Base-by-base conservation (phyloP, 2,888 invertebrate species). In the Gryllus longicercus region DNA sequence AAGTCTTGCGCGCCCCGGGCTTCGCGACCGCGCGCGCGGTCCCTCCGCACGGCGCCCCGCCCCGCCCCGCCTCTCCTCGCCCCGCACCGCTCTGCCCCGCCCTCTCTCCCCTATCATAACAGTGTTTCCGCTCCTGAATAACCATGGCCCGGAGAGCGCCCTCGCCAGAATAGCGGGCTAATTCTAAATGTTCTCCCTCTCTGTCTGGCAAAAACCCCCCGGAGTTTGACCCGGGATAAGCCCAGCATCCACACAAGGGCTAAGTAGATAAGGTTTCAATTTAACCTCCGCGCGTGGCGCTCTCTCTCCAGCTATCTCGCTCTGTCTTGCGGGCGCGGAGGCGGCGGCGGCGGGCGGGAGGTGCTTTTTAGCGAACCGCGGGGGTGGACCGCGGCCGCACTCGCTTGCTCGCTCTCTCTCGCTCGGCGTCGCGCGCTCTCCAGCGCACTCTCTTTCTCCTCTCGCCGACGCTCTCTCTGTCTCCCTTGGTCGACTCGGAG, bases 211-310 rank as follows among this genome's bases (percentile, higher is more conserved):
- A 78, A 78, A 80, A 78, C 80, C 78, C 78, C 74, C 78, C 75
- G 78, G 79, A 76, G 76, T 74, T 75, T 63, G n/a, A 77, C 77
- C 78, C 77, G 80, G 74, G 77, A 77, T 74, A 50, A 23, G 79
- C 76, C 74, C 77, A 78, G 78, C 75, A 78, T 38, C 78, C 63
- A 78, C 50, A 77, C 80, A 80, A 78, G 78, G 80, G 80, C 80
- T 76, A 78, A 51, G 74, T 78, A 83, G 83, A 83, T 83, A 83
- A 83, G 83, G 82, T 83, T 83, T 83, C 83, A 83, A 83, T 83
- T 83, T 83, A 83, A 82, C 81, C 82, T 82, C 75, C 25, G 76
- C 77, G 80, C 75, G 76, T 80, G 78, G 49, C 79, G 50, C 81
- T 38, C 50, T 18, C 74, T 16, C 74, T 21, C 77, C 21, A 75